A percentile compares a stretch with the other conserved stretches of the same genome.
Evolutionary conservation across 2,888 invertebrate genomes (phyloP).

Genomic region (Acheta domesticus): DNA sequence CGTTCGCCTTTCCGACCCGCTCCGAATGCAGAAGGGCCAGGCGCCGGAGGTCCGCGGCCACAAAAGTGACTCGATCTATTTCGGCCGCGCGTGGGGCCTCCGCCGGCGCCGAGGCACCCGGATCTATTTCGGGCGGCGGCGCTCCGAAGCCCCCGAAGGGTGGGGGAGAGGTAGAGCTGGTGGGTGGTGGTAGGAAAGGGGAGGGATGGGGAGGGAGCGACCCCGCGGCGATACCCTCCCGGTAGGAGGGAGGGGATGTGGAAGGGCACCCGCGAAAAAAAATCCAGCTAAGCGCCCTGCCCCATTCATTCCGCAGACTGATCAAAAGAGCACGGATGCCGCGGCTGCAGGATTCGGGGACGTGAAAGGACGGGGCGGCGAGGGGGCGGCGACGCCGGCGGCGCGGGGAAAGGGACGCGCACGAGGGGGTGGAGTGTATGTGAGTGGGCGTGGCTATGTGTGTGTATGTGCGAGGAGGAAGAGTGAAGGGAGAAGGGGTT

Average conservation of each 20-base stretch:
- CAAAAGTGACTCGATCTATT: constrained; percentile 1
- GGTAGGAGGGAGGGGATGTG: neutral
- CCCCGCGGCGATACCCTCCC: neutral
- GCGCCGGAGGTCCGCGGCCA: neutral
- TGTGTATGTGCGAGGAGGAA: neutral
- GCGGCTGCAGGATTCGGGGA: constrained; percentile 20
- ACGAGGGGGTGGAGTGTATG: neutral
- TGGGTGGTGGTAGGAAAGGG: neutral
- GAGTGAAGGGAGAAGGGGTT: neutral
- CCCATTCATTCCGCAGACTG: constrained; percentile 12
- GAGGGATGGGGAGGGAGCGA: neutral
- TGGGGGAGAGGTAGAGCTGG: neutral
- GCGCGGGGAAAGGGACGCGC: neutral
- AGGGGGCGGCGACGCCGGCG: neutral
- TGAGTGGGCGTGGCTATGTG: neutral
- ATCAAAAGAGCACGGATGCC: constrained; percentile 18
- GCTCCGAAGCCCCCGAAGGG: neutral
- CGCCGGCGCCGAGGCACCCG: neutral
- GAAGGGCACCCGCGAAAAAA: neutral
- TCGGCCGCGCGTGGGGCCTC: neutral
- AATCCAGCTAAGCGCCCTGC: neutral
- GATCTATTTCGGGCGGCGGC: neutral
- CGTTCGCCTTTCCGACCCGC: no score
- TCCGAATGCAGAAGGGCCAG: no score
- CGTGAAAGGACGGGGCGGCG: neutral